These are phyloP conservation scores for Antigone vipio DNA, from an alignment of 2,113 vertebrate species.

Conservation along the genomic window DNA sequence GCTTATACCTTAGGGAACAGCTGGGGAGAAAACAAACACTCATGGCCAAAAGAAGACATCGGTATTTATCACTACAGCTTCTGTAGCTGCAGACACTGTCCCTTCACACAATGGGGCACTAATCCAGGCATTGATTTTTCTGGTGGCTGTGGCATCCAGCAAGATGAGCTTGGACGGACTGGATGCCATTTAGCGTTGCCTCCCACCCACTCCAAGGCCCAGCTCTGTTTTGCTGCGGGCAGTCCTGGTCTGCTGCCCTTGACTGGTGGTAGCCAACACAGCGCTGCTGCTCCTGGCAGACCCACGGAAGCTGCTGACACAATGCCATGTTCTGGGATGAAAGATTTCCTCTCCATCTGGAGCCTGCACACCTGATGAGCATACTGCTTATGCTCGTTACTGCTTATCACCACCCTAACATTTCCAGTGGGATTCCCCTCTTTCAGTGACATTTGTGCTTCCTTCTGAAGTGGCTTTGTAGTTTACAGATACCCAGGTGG, in stretches of 20 bases:
- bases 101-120: background rate
- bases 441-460: background rate
- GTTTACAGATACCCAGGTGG: background rate
- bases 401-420: background rate
- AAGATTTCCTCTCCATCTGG: background rate
- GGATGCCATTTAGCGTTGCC: background rate
- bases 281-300: background rate
- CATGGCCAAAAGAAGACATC: background rate
- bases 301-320: background rate
- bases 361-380: background rate
- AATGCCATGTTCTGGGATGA: background rate
- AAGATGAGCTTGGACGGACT: background rate
- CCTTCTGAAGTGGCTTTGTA: background rate
- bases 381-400: background rate
- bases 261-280: background rate
- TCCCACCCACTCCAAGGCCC: background rate
- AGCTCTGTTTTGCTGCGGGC: background rate
- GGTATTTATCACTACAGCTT: background rate
- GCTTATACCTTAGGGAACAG: background rate
- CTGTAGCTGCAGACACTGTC: background rate
- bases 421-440: background rate
- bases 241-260: background rate
- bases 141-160: background rate
- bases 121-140: background rate
- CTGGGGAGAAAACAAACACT: background rate